phyloP scores from a whole-genome alignment of 2,888 invertebrate genomes.

The Balanococcus diminutus region DNA sequence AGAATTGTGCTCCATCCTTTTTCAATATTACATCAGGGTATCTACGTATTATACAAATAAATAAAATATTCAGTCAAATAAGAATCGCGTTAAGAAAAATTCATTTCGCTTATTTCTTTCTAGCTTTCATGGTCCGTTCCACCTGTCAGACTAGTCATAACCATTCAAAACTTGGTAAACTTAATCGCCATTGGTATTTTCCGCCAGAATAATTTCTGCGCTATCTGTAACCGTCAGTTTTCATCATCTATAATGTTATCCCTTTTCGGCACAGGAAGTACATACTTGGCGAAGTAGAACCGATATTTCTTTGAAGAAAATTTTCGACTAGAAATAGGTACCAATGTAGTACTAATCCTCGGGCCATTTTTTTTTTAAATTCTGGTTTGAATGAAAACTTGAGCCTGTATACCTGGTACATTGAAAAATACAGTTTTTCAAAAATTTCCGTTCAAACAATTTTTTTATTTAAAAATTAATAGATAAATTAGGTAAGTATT shows the following conservation, averaged over 20 bases:
- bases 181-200: conserved; percentile 30
- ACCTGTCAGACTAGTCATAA: conserved; percentile 12
- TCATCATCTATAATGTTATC: background rate
- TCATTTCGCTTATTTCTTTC: conserved; percentile 10
- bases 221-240: conserved; percentile 30
- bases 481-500: too few species aligned
- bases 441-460: too few species aligned
- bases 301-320: background rate
- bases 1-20: background rate
- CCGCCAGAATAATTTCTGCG: conserved; percentile 12
- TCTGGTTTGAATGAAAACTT: too few species aligned
- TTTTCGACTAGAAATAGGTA: too few species aligned
- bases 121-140: conserved; percentile 27
- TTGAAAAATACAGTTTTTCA: too few species aligned
- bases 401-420: too few species aligned
- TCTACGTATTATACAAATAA: background rate
- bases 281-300: background rate
- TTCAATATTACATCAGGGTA: background rate
- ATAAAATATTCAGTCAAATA: background rate
- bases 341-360: too few species aligned
- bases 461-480: too few species aligned
- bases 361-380: too few species aligned
- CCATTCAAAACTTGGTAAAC: background rate
- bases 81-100: background rate
- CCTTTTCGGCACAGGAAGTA: background rate